Evolutionary conservation across 1,140 invertebrate genomes (phyloP).

Genomic region (Lepidostoma basale): DNA sequence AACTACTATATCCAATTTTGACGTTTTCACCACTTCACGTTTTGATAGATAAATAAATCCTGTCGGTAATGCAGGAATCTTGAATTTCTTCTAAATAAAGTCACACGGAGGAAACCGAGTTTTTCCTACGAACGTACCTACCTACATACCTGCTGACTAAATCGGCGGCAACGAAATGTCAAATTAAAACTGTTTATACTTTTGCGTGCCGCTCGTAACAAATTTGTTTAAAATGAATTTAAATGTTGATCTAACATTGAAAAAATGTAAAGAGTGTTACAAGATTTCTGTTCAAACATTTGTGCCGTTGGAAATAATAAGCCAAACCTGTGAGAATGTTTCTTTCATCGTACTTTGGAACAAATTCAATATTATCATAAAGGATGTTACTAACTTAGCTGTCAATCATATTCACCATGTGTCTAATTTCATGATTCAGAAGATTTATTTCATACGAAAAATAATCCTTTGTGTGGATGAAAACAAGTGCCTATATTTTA

Average conservation of each 20-base stretch:
- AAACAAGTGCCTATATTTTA: conserved; percentile 6
- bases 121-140: too few relatives aligned
- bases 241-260: not conserved
- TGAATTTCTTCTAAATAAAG: too few relatives aligned
- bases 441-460: conserved; percentile 13
- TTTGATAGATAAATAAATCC: too few relatives aligned
- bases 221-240: not conserved
- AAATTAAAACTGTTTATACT: not conserved
- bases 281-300: conserved; percentile 4
- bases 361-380: conserved; percentile 15
- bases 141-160: too few relatives aligned
- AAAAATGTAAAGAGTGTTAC: not conserved
- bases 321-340: not conserved
- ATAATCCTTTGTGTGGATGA: conserved; percentile 21
- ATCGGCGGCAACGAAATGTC: not conserved
- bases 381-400: not conserved
- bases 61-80: too few relatives aligned
- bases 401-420: not conserved
- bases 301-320: not conserved
- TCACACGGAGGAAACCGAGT: too few relatives aligned
- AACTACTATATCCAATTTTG: too few relatives aligned
- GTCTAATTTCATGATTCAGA: conserved; percentile 1
- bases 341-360: conserved; percentile 14
- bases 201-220: not conserved
- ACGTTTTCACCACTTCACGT: too few relatives aligned